These are phyloP conservation scores for Drosophila mayri DNA, from an alignment of 1,140 invertebrate species.

Conservation along the genomic window DNA sequence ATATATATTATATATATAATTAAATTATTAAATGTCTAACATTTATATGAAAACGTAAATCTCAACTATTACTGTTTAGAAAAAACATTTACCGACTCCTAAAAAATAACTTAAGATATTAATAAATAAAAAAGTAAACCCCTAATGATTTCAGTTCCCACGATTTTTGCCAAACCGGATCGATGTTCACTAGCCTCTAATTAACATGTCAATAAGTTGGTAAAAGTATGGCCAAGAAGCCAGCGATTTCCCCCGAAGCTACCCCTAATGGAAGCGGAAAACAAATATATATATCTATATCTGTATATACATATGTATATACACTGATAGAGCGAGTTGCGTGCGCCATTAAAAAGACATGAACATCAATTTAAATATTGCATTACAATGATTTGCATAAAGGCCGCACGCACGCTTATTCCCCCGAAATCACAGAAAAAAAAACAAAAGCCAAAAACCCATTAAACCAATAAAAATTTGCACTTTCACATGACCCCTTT, in stretches of 20 bases:
- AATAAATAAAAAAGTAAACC: neutral
- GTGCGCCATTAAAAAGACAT: constrained; percentile 75
- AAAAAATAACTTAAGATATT: neutral
- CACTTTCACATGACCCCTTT: constrained; percentile 78
- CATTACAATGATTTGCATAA: constrained; percentile 83
- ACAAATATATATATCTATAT: neutral
- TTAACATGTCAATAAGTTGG: constrained; percentile 43
- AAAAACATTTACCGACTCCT: neutral
- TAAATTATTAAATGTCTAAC: neutral
- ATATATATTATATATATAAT: neutral
- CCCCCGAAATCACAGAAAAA: constrained; percentile 56
- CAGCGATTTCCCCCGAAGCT: neutral
- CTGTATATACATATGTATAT: neutral
- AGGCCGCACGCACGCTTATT: constrained; percentile 46
- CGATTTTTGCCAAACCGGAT: constrained; percentile 9
- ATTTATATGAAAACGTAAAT: neutral
- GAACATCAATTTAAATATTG: constrained; percentile 82
- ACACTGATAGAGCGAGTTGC: constrained; percentile 41
- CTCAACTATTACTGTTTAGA: neutral
- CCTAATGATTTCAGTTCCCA: constrained; percentile 10
- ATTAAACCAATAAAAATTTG: constrained; percentile 79
- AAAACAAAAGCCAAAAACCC: constrained; percentile 40
- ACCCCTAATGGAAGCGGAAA: constrained; percentile 40
- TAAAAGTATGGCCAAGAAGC: constrained; percentile 13
- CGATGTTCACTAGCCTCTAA: constrained; percentile 27